Evolutionary conservation across 2,113 vertebrate species (phyloP).

Genomic region (Struthio camelus): DNA sequence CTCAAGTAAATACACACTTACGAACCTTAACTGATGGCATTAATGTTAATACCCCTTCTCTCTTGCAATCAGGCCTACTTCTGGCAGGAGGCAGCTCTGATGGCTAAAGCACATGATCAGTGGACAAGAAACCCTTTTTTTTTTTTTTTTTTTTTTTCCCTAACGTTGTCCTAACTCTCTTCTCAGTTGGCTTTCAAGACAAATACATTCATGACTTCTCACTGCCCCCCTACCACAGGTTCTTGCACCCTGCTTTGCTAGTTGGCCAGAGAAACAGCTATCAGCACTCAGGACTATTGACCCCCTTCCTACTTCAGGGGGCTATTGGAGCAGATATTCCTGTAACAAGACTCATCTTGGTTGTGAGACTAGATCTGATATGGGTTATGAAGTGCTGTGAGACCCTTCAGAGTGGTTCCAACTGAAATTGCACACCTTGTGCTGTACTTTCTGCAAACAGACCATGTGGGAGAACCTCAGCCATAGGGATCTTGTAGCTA

Average conservation of each 20-base stretch:
- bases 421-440: background rate
- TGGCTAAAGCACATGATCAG: background rate
- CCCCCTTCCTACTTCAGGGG: background rate
- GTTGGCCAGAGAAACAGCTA: background rate
- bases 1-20: background rate
- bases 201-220: background rate
- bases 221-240: background rate
- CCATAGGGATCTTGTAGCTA: background rate
- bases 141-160: background rate
- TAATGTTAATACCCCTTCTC: too few species aligned
- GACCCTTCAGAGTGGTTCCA: background rate
- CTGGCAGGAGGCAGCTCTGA: background rate
- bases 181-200: background rate
- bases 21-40: background rate
- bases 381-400: background rate
- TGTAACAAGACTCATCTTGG: background rate
- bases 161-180: background rate
- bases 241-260: background rate
- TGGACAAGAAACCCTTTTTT: background rate
- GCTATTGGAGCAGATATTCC: background rate
- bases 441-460: background rate
- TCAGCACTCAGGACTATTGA: fast-evolving
- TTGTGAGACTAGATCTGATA: background rate
- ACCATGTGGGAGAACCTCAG: background rate
- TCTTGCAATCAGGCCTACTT: background rate